Conservation (phyloP, 2,113 vertebrate genomes). For the Tupaia tana region DNA sequence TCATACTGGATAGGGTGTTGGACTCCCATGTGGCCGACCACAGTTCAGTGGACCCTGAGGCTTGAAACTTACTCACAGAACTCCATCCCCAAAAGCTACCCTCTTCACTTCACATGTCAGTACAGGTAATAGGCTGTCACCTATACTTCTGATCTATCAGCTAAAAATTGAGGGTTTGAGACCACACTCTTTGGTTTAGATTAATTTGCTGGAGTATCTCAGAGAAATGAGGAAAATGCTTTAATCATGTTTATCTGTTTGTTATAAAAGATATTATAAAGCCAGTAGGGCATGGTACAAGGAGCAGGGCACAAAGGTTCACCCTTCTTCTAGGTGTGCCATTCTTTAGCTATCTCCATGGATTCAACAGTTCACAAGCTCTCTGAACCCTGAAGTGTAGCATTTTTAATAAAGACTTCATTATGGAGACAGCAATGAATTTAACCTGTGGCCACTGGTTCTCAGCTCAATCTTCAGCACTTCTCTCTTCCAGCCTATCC, state of each 20-base stretch:
- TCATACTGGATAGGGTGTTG: no score
- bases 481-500: not conserved
- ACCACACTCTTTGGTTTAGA: not conserved
- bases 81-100: no score
- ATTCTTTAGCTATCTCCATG: rapidly evolving
- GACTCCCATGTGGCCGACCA: no score
- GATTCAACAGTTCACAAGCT: not conserved
- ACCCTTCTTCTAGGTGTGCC: not conserved
- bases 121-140: not conserved
- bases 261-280: not conserved
- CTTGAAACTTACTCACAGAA: no score
- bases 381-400: not conserved
- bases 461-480: not conserved
- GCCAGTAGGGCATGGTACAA: not conserved
- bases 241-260: not conserved
- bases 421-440: not conserved
- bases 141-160: not conserved
- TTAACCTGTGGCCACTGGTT: not conserved
- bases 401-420: not conserved
- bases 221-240: not conserved
- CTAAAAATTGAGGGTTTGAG: not conserved
- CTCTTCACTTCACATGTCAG: not conserved
- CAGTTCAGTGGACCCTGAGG: no score
- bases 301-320: no score
- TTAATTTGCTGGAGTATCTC: not conserved